Percentiles rank a stretch among this genome's conserved stretches.
Evolutionary conservation across 2,113 vertebrate genomes (phyloP).

Genomic region (Chlorodrepanis virens): DNA sequence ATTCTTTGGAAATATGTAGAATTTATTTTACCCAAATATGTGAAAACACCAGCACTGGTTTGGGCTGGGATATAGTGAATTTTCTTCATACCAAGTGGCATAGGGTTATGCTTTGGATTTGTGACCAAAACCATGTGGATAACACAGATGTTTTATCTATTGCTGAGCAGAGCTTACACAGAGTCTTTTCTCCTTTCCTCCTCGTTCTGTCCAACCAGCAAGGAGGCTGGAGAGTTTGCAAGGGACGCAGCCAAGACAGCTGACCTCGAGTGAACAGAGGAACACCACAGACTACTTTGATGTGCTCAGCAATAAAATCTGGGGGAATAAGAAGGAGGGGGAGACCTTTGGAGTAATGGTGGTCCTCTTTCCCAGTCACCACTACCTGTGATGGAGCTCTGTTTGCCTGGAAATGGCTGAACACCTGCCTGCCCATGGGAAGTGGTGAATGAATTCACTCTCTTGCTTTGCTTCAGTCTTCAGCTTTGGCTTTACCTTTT

Average conservation of each 20-base stretch:
- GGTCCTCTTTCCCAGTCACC: not conserved
- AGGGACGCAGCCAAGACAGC: not conserved
- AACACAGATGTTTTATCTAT: not conserved
- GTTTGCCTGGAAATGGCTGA: not conserved
- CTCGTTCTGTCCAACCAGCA: rapidly evolving
- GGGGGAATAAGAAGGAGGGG: not conserved
- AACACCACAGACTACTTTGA: not conserved
- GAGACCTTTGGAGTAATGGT: rapidly evolving
- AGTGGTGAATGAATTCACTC: not conserved
- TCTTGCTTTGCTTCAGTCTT: not conserved
- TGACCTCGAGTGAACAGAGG: not conserved
- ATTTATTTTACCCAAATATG: not conserved
- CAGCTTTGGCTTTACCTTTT: not conserved
- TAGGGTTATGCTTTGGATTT: not conserved
- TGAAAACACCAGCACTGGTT: not conserved
- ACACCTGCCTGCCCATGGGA: not conserved
- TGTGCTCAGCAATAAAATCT: not conserved
- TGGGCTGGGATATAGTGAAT: not conserved
- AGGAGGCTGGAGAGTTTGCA: not conserved
- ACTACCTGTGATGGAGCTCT: rapidly evolving
- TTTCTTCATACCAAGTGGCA: not conserved
- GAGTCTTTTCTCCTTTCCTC: not conserved
- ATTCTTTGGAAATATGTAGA: not conserved
- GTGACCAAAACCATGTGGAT: not conserved
- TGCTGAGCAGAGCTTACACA: not conserved